These are phyloP conservation scores for Endotricha flammealis DNA, from an alignment of 2,888 invertebrate genomes.

Conservation along the genomic window DNA sequence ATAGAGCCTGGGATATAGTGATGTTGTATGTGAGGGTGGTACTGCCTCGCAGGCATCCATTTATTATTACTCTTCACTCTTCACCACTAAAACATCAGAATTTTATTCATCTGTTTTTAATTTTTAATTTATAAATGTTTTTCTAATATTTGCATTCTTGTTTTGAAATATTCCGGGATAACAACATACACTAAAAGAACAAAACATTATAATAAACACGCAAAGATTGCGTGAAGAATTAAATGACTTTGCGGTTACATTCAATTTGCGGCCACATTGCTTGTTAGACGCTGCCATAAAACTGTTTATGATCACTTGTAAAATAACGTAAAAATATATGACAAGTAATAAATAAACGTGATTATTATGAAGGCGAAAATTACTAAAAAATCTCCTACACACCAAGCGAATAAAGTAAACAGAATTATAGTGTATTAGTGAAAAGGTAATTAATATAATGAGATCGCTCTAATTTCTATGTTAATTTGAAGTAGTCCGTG, in stretches of 20 bases:
- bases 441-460: constrained; percentile 12
- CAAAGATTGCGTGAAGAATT: constrained; percentile 52
- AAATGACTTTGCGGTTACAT: constrained; percentile 57
- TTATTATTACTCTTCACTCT: no score
- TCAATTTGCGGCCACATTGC: constrained; percentile 57
- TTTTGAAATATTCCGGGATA: no score
- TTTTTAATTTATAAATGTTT: no score
- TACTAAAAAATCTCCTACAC: constrained; percentile 12
- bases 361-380: constrained; percentile 17
- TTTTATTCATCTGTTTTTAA: no score
- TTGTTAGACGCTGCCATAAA: constrained; percentile 52
- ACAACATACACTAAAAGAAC: constrained; percentile 17
- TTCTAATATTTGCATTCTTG: no score
- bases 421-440: constrained; percentile 13
- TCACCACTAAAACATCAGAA: no score
- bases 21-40: no score
- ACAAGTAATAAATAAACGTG: constrained; percentile 17
- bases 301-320: constrained; percentile 41
- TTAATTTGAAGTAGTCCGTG: constrained; percentile 9
- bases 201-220: constrained; percentile 19
- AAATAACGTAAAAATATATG: constrained; percentile 30
- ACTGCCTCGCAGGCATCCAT: no score
- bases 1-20: no score
- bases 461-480: constrained; percentile 12
- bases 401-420: constrained; percentile 12